A percentile compares a stretch with the other conserved stretches of the same genome.
These are phyloP conservation scores for Hydrolagus colliei DNA, from an alignment of 2,797 vertebrate species.

Conservation along the genomic window DNA sequence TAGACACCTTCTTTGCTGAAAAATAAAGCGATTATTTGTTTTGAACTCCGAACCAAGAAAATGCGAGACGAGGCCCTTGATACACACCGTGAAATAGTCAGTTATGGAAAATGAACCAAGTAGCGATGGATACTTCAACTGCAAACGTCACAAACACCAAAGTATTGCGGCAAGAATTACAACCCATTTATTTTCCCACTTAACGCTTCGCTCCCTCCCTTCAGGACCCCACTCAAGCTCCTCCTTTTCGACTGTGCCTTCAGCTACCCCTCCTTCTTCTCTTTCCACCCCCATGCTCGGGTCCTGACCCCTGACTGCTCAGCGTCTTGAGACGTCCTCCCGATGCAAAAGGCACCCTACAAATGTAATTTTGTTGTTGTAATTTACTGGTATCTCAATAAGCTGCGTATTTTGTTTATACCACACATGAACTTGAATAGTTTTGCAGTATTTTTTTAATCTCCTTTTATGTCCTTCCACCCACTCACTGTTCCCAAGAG, in stretches of 20 bases:
- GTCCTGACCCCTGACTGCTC: no score
- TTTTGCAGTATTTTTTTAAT: no score
- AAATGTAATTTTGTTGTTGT: no score
- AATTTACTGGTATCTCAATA: background rate
- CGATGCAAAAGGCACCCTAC: no score
- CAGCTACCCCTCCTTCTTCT: no score
- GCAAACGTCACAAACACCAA: background rate
- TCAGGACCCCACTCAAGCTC: no score
- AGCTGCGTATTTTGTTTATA: background rate
- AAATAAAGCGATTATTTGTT: slow-evolving; percentile 24
- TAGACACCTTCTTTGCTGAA: slow-evolving; percentile 54
- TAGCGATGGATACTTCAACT: background rate
- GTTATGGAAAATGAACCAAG: background rate
- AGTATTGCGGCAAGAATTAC: background rate
- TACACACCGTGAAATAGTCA: background rate
- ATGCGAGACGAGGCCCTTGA: background rate
- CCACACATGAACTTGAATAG: background rate
- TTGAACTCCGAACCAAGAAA: background rate
- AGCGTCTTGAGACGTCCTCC: no score
- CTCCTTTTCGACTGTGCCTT: no score
- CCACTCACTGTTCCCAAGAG: background rate
- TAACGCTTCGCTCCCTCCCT: no score
- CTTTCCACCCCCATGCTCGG: no score
- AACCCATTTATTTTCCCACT: background rate
- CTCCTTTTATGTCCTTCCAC: background rate